Base-by-base conservation (phyloP, 2,888 invertebrate genomes). In the Drosophila differens region DNA sequence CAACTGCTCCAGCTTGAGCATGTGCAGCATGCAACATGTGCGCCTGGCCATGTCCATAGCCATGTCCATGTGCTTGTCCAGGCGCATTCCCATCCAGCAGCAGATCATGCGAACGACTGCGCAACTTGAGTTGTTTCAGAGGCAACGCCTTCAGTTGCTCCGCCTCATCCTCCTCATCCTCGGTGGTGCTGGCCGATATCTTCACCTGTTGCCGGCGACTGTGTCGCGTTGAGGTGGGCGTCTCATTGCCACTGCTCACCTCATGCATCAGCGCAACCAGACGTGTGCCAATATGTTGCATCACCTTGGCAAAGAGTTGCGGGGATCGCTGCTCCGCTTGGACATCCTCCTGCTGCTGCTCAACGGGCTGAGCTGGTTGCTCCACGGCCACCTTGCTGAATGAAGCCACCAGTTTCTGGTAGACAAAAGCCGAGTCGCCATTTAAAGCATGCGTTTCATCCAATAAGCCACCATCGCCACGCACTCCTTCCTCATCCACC, bases 201-300 rank as follows among this genome's bases (percentile, higher is more conserved):
- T 95, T 95, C n/a, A 91, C 91, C 81, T 94, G 95, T 69, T 94
- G 94, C 1, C 95, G 90, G 47, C 95, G 93, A 58, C 95, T 94
- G 80, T 95, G 95, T 81, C 95, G 95, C 1, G 91, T 80, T 10
- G 94, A 94, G 81, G 95, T 94, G 0, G 97, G 95, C 79, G 95
- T 94, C 62, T 92, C 92, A 37, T 91, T 91, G 39, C 97, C 97
- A 58, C 96, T 97, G 22, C 97, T 97, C 2, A 98, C 98, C 92
- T 98, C 98, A 91, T 98, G 97, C 98, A 98, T 98, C 71, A 98
- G 94, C 0, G 97, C 97, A 33, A 97, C 97, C 72, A 98, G 93
- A 32, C 97, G 94, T 53, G 97, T 97, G 14, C 98, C 97, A 69
- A 98, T 98, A 91, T 98, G 98, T 83, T 97, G 96, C 97, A 98